A percentile compares a stretch with the other conserved stretches of the same genome.
Conservation (phyloP, 2,888 invertebrate species). For the Aleiodes leptofemur region DNA sequence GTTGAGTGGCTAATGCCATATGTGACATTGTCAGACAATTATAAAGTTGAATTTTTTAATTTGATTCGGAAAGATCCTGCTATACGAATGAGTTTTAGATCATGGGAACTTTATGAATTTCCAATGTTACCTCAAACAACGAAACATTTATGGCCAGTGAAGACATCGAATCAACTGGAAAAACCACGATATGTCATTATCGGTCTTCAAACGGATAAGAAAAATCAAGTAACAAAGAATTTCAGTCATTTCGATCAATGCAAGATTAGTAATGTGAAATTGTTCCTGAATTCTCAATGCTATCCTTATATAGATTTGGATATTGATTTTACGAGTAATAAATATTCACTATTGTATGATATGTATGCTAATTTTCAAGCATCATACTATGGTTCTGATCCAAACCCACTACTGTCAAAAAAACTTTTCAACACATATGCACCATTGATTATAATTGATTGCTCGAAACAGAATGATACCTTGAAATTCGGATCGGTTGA, state of each 20-base stretch:
- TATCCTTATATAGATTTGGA: constrained; percentile 9
- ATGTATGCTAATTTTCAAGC: constrained; percentile 18
- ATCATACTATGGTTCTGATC: constrained; percentile 8
- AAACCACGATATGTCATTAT: constrained; percentile 10
- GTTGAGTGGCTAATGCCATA: constrained; percentile 7
- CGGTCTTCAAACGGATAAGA: background rate
- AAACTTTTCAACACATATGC: background rate
- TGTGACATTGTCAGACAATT: background rate
- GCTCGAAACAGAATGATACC: constrained; percentile 5
- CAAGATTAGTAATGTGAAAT: background rate
- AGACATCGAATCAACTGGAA: no score
- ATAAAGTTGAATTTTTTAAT: no score
- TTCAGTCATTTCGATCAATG: constrained; percentile 17
- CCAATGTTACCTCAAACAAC: background rate
- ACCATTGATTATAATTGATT: constrained; percentile 12
- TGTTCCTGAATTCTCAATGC: constrained; percentile 13
- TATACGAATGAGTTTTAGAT: background rate
- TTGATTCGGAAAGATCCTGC: background rate
- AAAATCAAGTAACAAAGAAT: background rate
- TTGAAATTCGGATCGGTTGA: background rate
- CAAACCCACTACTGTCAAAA: background rate
- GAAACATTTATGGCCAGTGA: no score
- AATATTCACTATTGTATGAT: constrained; percentile 13
- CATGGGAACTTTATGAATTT: background rate
- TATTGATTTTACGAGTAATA: background rate